These are phyloP conservation scores for Coracias cyanogaster DNA, from an alignment of 2,797 vertebrate species.

Conservation along the genomic window DNA sequence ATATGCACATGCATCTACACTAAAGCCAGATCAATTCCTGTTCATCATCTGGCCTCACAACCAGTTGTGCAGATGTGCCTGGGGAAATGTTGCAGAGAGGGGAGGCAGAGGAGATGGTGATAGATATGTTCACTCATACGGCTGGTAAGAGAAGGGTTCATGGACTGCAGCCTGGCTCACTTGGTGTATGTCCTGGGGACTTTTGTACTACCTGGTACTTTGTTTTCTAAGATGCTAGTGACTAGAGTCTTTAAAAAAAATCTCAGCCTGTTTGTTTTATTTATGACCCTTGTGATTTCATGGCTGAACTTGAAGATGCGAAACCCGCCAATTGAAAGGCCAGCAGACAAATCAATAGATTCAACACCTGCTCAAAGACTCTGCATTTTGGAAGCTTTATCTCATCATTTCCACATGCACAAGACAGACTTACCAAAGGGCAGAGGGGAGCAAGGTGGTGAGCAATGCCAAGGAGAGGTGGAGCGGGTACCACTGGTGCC, in stretches of 20 bases:
- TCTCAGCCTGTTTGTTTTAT: slow-evolving; percentile 15
- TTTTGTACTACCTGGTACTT: neutral
- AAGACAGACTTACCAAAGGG: neutral
- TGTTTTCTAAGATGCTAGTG: neutral
- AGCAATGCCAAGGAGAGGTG: neutral
- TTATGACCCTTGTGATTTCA: neutral
- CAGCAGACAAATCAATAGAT: slow-evolving; percentile 14
- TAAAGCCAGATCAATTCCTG: neutral
- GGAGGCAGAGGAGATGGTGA: neutral
- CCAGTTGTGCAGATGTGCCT: neutral
- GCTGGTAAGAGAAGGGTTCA: neutral
- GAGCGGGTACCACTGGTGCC: rapidly evolving
- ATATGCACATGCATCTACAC: rapidly evolving
- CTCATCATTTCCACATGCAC: neutral
- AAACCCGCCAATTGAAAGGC: neutral
- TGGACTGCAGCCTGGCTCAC: neutral
- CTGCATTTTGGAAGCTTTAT: neutral
- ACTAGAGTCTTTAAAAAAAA: neutral
- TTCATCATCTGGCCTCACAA: neutral
- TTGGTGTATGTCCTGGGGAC: neutral
- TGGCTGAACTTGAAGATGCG: neutral
- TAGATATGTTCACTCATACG: rapidly evolving
- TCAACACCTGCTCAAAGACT: neutral
- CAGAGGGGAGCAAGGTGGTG: neutral
- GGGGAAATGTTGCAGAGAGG: neutral